Evolutionary conservation across 2,888 invertebrate species (phyloP), one percentile per base, ranked within the genome.

Genomic region (Perdita meconis): DNA sequence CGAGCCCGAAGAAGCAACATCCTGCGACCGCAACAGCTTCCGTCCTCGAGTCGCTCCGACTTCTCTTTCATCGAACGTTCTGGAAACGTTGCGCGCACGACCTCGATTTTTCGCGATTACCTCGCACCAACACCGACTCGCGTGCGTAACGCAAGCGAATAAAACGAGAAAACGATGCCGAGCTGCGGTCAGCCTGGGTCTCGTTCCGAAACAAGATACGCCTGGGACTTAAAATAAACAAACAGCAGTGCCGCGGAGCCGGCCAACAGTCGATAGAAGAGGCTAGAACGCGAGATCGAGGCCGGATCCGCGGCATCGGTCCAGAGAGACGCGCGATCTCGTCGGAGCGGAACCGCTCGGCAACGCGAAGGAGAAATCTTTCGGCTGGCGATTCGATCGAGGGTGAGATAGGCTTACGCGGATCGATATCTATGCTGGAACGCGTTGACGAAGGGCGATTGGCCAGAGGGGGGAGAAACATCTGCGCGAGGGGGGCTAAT

Each of bases 181-280:
- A 82, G 82, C 83, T 92, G 92, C 87, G 92, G 92, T 92, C 86
- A 87, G 87, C 87, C n/a, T 89, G 89, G 89, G 84, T 90, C 89
- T 88, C 86, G 86, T 85, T 88, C 88, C 89, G 92, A 90, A 92
- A 92, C 85, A 83, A 85, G 91, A 92, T 92, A 92, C 90, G 92
- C 92, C 92, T 92, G 92, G 86, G 92, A 92, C 87, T 86, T 85
- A 83, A 86, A 87, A 88, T 86, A 86, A 88, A 89, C 83, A 87
- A 88, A 88, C 86, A 78, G 81, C 84, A 82, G 84, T 77, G 80
- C 84, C 82, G 64, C 57, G 63, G n/a, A 83, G 81, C 81, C 73
- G 76, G 78, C 78, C 61, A 40, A 61, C 68, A 19, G 47, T 19
- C 56, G 72, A 72, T 83, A 84, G 85, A 83, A 59, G 47, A 60